These are phyloP conservation scores for Mycalesis mineus DNA, from an alignment of 2,888 invertebrate genomes.

Conservation along the genomic window DNA sequence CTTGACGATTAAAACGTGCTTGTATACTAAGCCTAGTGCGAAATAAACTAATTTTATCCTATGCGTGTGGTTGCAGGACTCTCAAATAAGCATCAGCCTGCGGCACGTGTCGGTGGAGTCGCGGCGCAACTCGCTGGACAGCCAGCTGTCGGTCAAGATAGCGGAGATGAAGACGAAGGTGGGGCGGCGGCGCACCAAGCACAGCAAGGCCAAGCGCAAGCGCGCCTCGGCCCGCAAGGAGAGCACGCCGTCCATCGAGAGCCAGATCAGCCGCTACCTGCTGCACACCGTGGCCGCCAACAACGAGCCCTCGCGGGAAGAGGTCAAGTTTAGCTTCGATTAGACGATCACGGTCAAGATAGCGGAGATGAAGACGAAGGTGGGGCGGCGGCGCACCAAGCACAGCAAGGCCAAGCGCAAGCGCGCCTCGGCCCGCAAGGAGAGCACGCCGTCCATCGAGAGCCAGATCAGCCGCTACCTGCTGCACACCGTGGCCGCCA, in stretches of 20 bases:
- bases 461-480: slow-evolving; percentile 86
- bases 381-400: slow-evolving; percentile 72
- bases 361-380: slow-evolving; percentile 88
- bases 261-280: slow-evolving; percentile 84
- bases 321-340: slow-evolving; percentile 51
- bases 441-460: slow-evolving; percentile 89
- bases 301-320: slow-evolving; percentile 75
- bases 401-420: slow-evolving; percentile 66
- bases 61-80: slow-evolving; percentile 56
- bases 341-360: slow-evolving; percentile 76
- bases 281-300: slow-evolving; percentile 79
- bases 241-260: slow-evolving; percentile 89
- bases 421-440: slow-evolving; percentile 68
- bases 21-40: too few species aligned
- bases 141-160: slow-evolving; percentile 90
- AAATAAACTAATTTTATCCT: not conserved
- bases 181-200: slow-evolving; percentile 71
- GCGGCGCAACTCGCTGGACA: slow-evolving; percentile 91
- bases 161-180: slow-evolving; percentile 89
- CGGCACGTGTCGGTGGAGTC: slow-evolving; percentile 92
- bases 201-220: slow-evolving; percentile 65
- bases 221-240: slow-evolving; percentile 73
- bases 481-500: slow-evolving; percentile 79
- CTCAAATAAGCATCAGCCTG: slow-evolving; percentile 86
- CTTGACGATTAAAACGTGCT: too few species aligned